Evolutionary conservation across 1,140 invertebrate species (phyloP).

Genomic region (Bathynomus jamesi): DNA sequence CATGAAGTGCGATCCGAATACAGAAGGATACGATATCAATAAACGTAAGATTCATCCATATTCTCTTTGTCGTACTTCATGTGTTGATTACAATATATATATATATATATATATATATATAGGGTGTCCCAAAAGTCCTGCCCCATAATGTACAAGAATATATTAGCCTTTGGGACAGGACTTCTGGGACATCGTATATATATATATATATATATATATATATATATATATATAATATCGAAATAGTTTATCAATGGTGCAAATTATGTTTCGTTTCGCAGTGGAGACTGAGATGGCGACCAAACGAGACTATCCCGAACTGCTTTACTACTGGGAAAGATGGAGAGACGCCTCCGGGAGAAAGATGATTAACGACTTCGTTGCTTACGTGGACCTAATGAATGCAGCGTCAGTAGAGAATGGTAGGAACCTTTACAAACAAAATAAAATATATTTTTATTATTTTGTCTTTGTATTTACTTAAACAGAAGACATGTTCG

Average conservation of each 20-base stretch:
- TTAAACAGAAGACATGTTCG: background rate
- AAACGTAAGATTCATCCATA: no score
- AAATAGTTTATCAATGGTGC: no score
- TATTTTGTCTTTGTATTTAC: no score
- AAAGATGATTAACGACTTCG: background rate
- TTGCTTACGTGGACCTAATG: background rate
- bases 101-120: background rate
- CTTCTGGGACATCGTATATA: no score
- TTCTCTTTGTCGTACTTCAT: no score
- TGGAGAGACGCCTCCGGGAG: background rate
- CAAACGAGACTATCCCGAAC: conserved; percentile 64
- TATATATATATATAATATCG: background rate
- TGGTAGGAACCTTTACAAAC: no score
- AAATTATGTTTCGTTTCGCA: background rate
- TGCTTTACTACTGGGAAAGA: conserved; percentile 48
- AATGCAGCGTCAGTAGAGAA: background rate
- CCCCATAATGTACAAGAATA: background rate
- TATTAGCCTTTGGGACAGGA: no score
- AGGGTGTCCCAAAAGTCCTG: no score
- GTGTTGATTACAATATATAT: background rate
- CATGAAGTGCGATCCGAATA: background rate
- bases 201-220: conserved; percentile 2
- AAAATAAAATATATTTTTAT: no score
- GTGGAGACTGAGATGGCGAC: conserved; percentile 54
- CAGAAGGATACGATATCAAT: background rate